Conservation (phyloP, 2,113 vertebrate genomes). For the Morphnarchus princeps region DNA sequence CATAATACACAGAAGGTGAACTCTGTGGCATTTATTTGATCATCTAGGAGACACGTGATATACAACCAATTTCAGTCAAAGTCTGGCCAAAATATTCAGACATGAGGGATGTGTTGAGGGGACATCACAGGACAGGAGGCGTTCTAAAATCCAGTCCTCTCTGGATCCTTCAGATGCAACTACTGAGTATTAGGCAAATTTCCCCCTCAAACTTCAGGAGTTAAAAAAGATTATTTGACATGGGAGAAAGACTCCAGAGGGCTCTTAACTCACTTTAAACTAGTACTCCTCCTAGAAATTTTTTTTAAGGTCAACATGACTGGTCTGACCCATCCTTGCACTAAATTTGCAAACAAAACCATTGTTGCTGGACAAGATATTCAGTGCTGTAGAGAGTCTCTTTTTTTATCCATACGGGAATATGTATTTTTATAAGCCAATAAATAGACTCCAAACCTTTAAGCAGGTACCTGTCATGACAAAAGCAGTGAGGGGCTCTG, state of each 20-base stretch:
- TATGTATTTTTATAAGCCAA: not conserved
- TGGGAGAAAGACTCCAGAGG: not conserved
- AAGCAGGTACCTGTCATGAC: constrained; percentile 67
- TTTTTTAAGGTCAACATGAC: not conserved
- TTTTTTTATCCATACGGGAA: not conserved
- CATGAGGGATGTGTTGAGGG: not conserved
- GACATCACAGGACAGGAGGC: not conserved
- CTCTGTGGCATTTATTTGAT: not conserved
- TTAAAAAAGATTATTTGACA: not conserved
- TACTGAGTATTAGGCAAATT: not conserved
- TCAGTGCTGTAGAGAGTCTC: not conserved
- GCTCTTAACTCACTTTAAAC: not conserved
- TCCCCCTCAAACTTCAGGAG: not conserved
- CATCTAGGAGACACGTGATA: not conserved
- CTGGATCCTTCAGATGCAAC: not conserved
- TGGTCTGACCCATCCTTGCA: not conserved
- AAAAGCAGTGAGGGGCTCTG: constrained; percentile 65
- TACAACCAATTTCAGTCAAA: not conserved
- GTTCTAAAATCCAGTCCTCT: not conserved
- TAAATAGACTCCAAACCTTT: not conserved
- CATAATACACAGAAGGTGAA: not conserved
- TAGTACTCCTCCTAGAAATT: not conserved
- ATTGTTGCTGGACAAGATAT: not conserved
- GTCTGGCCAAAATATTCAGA: not conserved
- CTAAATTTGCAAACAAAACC: not conserved